Base-by-base conservation (phyloP, 2,888 invertebrate genomes). In the Trichopoda pennipes region DNA sequence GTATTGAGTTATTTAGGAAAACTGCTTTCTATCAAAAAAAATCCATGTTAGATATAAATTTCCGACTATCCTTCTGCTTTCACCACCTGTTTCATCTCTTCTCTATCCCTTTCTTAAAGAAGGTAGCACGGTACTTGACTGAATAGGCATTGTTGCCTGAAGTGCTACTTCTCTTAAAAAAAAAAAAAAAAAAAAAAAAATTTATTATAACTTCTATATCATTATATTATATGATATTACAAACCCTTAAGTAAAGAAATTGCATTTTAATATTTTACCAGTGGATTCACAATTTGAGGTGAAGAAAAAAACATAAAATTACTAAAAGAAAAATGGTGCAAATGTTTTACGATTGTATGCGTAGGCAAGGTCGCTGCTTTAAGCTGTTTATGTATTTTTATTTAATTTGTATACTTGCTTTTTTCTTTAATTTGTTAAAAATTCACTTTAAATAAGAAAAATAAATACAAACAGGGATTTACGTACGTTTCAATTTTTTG, bases 331-430 rank as follows among this genome's bases (percentile, higher is more conserved):
- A 60, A 58, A 49, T 49, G 17, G 38, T 28, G 17, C 16, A 60
- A 75, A 66, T 44, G 56, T 21, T n/a, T 66, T 64, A 38, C 47
- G 64, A 51, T 4, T 53, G 68, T 60, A 14, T 53, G 61, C 9
- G n/a, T 58, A 55, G 44, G 14, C 56, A 14, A 17, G 32, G 32
- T 19, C 38, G 16, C 42, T 61, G 12, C 17, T 23, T 10, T 12
- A 35, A 49, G 23, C 51, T 32, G 51, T 53, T 63, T 35, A 23
- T 53, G n/a, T 12, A 70, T n/a, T 28, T 51, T 51, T 51, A 10
- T 16, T 4, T 38, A 12, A 49, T 70, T 14, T 23, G 8, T 21
- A 49, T 58, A 21, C 21, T 56, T 21, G 2, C 16, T 51, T 49
- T 51, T 21, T 6, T 3, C 60, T 1, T 72, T 60, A 1, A 17